phyloP scores from a whole-genome alignment of 2,888 invertebrate species.

The Rhagonycha lutea region DNA sequence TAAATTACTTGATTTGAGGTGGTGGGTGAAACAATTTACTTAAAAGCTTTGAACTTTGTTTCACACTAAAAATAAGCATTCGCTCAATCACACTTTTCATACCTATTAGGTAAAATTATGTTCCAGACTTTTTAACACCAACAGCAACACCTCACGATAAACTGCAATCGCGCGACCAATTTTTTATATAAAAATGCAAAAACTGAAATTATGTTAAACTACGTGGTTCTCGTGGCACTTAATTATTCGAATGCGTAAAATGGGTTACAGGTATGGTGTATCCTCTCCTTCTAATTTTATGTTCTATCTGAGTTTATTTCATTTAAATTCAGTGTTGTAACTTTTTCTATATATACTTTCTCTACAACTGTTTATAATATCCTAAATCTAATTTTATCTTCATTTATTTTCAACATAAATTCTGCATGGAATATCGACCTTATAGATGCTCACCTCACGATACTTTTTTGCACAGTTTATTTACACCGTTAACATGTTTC shows the following conservation, averaged over 20 bases:
- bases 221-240: slow-evolving; percentile 10
- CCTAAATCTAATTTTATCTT: slow-evolving; percentile 49
- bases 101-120: slow-evolving; percentile 1
- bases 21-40: background rate
- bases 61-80: slow-evolving; percentile 1
- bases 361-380: slow-evolving; percentile 44
- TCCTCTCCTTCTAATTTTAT: slow-evolving; percentile 1
- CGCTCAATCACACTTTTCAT: background rate
- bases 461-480: slow-evolving; percentile 8
- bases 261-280: background rate
- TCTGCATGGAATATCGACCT: slow-evolving; percentile 19
- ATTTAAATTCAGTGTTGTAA: slow-evolving; percentile 18
- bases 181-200: background rate
- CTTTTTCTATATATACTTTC: slow-evolving; percentile 23
- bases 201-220: background rate
- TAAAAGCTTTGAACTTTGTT: background rate
- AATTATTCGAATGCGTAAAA: slow-evolving; percentile 10
- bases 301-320: slow-evolving; percentile 8
- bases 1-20: background rate
- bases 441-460: slow-evolving; percentile 10
- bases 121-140: background rate
- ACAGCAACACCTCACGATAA: background rate
- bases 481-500: background rate
- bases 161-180: background rate
- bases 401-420: slow-evolving; percentile 45